These are phyloP conservation scores for Rhogogaster chlorosoma DNA, from an alignment of 2,888 invertebrate genomes.

Conservation along the genomic window DNA sequence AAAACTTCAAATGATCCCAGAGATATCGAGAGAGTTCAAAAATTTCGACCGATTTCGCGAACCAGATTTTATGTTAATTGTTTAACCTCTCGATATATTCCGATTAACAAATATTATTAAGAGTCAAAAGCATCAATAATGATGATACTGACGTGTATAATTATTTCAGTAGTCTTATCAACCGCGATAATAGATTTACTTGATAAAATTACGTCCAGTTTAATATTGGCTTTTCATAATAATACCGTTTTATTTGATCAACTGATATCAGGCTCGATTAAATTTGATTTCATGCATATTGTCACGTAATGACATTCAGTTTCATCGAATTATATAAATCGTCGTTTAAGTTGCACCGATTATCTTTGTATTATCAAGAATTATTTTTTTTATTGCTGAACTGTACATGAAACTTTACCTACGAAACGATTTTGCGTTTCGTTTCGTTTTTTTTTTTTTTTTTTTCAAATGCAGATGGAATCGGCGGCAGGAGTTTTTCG, in stretches of 20 bases:
- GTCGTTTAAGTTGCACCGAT: neutral
- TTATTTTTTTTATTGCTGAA: neutral
- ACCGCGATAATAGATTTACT: neutral
- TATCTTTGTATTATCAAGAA: neutral
- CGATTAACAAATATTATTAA: neutral
- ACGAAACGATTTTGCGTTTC: neutral
- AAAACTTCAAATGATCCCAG: too few species aligned
- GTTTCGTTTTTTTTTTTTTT: neutral
- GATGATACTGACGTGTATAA: neutral
- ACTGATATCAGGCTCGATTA: neutral
- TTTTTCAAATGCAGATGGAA: neutral
- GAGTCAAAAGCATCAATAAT: neutral
- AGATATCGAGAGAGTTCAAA: too few species aligned
- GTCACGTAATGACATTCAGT: neutral
- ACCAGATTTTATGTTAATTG: too few species aligned
- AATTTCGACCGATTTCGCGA: too few species aligned
- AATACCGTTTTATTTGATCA: neutral
- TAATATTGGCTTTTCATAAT: neutral
- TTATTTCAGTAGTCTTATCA: neutral
- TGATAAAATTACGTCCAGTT: neutral
- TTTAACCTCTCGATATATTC: too few species aligned
- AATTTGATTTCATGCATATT: neutral
- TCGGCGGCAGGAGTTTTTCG: neutral
- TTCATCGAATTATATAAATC: too few species aligned
- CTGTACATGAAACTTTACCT: neutral